Conservation (phyloP, 2,888 invertebrate genomes). For the Eubasilissa splendida region DNA sequence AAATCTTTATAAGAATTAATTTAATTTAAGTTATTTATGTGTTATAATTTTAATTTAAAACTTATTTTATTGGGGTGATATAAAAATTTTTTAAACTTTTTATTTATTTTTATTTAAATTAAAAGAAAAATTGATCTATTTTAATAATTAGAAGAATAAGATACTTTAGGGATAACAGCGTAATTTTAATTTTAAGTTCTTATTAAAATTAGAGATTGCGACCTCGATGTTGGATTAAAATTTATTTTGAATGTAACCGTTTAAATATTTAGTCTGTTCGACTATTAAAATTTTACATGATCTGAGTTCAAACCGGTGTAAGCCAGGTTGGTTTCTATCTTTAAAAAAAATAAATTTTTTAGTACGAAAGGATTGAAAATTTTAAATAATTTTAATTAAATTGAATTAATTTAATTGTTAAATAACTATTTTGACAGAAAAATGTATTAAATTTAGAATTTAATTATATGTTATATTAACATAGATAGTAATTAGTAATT, state of each 20-base stretch:
- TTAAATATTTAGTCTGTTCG: slow-evolving; percentile 84
- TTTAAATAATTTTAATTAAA: slow-evolving; percentile 51
- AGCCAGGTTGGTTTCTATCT: slow-evolving; percentile 92
- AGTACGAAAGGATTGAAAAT: slow-evolving; percentile 83
- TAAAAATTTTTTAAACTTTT: slow-evolving; percentile 75
- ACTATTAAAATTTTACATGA: slow-evolving; percentile 89
- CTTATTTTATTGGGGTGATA: slow-evolving; percentile 78
- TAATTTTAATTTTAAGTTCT: slow-evolving; percentile 83
- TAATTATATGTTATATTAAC: slow-evolving; percentile 72
- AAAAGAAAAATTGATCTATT: slow-evolving; percentile 71
- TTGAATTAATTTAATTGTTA: slow-evolving; percentile 44
- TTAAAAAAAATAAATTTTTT: slow-evolving; percentile 73
- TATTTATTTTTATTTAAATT: slow-evolving; percentile 60
- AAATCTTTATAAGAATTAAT: slow-evolving; percentile 76
- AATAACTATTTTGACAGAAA: slow-evolving; percentile 77
- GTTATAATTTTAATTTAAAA: slow-evolving; percentile 62
- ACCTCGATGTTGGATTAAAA: slow-evolving; percentile 93
- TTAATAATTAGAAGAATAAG: slow-evolving; percentile 77
- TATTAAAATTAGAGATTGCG: slow-evolving; percentile 83
- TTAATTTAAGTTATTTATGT: slow-evolving; percentile 64
- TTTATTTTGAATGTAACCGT: slow-evolving; percentile 78
- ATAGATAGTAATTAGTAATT: slow-evolving; percentile 73
- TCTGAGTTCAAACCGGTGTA: slow-evolving; percentile 90
- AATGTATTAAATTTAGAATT: slow-evolving; percentile 82
- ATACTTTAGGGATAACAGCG: slow-evolving; percentile 91